Base-by-base conservation (phyloP, 2,888 invertebrate species). In the Ophion ventricosus region DNA sequence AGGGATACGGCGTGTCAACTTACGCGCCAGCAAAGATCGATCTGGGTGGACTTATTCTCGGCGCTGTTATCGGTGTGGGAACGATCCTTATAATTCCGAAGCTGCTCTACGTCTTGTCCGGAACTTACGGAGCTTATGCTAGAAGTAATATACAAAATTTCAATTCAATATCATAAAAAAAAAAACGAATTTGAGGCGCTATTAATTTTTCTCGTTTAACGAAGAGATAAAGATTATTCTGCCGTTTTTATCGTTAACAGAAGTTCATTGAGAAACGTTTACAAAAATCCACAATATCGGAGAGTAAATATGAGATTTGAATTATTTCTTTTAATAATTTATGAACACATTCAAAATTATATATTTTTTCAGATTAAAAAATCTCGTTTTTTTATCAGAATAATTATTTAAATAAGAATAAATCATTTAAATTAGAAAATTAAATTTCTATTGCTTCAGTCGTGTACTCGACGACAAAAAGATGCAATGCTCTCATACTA, bases 81-180 rank as follows among this genome's bases (percentile, higher is more conserved):
- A 97, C 97, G 0, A 96, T 97, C 81, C 94, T 97, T 23, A 95
- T 97, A 2, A 94, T 97, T 69, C 97, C 97, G 0, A 97, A 97
- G 93, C 92, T 97, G 59, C 95, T 97, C 2, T 95, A 96, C 83
- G 95, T 96, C 0, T 95, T 97, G 80, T 95, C 96, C 0, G 95
- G 96, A 64, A 94, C 95, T 4, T 96, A 96, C 59, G 95, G 95
- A 3, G 94, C 95, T 40, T 96, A 96, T 83, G 97, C 96, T 56
- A 95, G 97, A 92, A 96, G 97, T 96, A 93, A 95, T 95, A 88
- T 66, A 11, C 23, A 0, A 29, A 26, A 49, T 43, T 79, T 11
- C 40, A 49, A 54, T 23, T 1, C 29, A 43, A n/a, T n/a, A 40
- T 66, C 10, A 25, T 72, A 17, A n/a, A n/a, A n/a, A n/a, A n/a